These are phyloP conservation scores for Oreonectes daqikongensis DNA, from an alignment of 2,797 vertebrate species.

Conservation along the genomic window DNA sequence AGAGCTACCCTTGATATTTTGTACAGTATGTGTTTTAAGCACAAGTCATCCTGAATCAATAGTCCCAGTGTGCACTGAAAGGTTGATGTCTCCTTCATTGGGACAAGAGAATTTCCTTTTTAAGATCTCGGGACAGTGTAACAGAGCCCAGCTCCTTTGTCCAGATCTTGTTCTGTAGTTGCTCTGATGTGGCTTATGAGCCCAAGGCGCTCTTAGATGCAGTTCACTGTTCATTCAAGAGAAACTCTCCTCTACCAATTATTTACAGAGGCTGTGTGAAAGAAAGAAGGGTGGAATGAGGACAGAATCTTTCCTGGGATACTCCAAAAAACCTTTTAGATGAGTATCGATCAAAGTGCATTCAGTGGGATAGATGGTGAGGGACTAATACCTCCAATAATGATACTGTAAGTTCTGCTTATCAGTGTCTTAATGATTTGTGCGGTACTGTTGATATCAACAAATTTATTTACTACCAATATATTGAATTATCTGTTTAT, in stretches of 20 bases:
- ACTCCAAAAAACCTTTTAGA: background rate
- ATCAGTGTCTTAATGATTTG: no score
- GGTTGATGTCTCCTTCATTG: background rate
- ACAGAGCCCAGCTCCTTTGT: slow-evolving; percentile 7
- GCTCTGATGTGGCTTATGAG: slow-evolving; percentile 47
- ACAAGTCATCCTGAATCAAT: background rate
- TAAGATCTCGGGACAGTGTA: slow-evolving; percentile 29
- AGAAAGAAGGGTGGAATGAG: slow-evolving; percentile 22
- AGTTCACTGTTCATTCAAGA: slow-evolving; percentile 57
- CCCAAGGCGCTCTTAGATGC: slow-evolving; percentile 53
- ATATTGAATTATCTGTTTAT: no score
- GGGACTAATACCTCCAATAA: background rate
- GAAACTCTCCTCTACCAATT: slow-evolving; percentile 48
- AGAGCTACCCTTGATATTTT: slow-evolving; percentile 16
- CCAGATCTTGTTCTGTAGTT: slow-evolving; percentile 44
- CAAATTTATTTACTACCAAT: no score
- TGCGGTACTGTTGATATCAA: no score
- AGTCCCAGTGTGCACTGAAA: background rate
- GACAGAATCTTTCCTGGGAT: slow-evolving; percentile 23
- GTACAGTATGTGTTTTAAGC: background rate
- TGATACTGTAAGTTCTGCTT: no score
- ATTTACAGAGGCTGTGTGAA: slow-evolving; percentile 47
- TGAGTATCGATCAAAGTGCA: background rate
- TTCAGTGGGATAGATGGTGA: background rate
- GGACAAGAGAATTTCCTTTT: slow-evolving; percentile 3